Conservation (phyloP, 2,113 vertebrate genomes). For the Gorsachius goisagi region DNA sequence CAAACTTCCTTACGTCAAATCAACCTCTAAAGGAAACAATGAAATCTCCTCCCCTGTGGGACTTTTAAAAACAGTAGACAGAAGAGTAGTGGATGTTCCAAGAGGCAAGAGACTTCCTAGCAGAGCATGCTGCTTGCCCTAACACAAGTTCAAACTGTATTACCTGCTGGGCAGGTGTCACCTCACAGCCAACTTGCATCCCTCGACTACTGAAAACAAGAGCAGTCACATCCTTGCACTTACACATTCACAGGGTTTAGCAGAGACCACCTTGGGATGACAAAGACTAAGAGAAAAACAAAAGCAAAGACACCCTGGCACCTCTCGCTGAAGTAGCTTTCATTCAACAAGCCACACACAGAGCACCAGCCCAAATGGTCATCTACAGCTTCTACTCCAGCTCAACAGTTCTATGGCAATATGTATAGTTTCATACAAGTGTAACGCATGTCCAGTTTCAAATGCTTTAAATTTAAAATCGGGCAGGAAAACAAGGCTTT, state of each 20-base stretch:
- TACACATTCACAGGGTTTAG: neutral
- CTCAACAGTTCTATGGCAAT: neutral
- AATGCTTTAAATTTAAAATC: neutral
- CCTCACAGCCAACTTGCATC: neutral
- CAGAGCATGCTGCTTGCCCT: neutral
- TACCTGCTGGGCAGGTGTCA: neutral
- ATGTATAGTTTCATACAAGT: neutral
- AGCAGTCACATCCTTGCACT: neutral
- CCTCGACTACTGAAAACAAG: neutral
- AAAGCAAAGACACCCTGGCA: neutral
- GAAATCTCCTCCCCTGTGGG: neutral
- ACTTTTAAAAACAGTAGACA: neutral
- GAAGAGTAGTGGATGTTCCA: neutral
- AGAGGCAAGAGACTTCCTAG: neutral
- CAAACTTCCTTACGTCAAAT: neutral
- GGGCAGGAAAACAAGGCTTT: neutral
- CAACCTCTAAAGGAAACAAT: neutral
- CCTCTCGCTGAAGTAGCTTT: neutral
- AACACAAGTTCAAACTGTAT: neutral
- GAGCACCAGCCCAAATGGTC: neutral
- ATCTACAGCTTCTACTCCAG: neutral
- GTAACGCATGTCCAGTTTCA: neutral
- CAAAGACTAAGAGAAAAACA: neutral
- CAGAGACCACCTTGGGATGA: neutral
- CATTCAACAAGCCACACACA: neutral